Base-by-base conservation (phyloP, 64 coral and sea anemone species). In the Montipora efflorescens region DNA sequence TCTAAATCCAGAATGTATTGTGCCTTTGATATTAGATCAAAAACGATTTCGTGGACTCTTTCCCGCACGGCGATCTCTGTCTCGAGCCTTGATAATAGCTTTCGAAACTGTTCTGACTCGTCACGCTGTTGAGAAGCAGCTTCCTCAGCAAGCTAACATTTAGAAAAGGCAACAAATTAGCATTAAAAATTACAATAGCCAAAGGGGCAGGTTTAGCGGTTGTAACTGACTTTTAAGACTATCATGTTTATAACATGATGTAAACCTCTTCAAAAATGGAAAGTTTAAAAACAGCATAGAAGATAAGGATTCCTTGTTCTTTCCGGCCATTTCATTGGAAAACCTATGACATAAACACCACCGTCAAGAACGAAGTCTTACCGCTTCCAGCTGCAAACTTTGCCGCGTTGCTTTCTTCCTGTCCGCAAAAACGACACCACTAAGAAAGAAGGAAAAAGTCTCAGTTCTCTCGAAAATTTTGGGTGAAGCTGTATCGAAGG, bases 371-470 rank as follows among this genome's bases (percentile, higher is more conserved):
- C 19, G 43, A 59, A 64, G 18, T 16, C 81, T 86, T 21, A 86
- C 82, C 62, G 62, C 18, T 86, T 9, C 62, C 18, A 86, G 61
- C 16, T 71, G 81, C 4, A 47, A 36, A 67, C 59, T 67, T 46
- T 84, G 44, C 49, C 19, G 8, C 19, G 82, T 1, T 48, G 18
- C 64, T 3, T 59, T 1, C 61, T 52, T 86, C 82, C 66, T 86
- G 16, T 66, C 82, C 16, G 44, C 82, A 19, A 70, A 86, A 86
- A 86, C 82, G 8, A 86, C 82, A 22, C 82, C 82, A 44, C 82
- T 86, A 19, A 4, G 71, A 86, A 69, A 8, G 11, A 57, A 8
- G 11, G 0, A 57, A 57, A 57, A 57, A 57, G 1, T 57, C 7
- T 57, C 7, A 57, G 0, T 8, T 8, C 6, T 36, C 6, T 57